These are phyloP conservation scores for Eunapius fragilis DNA, from an alignment of 37 sponge, comb jelly and placozoan genomes.

Conservation along the genomic window DNA sequence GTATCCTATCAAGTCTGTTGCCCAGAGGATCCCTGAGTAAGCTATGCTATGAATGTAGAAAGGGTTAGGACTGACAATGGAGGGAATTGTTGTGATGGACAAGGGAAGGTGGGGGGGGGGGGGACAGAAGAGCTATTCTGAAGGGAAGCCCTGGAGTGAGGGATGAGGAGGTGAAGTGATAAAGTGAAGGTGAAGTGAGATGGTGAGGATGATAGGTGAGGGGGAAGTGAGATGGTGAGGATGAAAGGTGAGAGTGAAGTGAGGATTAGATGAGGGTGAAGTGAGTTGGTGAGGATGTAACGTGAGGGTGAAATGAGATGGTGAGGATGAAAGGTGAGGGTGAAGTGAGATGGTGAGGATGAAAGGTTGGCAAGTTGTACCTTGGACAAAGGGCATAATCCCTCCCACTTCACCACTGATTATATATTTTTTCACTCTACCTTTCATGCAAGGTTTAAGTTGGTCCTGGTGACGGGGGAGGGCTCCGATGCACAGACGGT, in stretches of 20 bases:
- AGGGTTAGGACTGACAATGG: background rate
- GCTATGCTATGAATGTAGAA: too few relatives aligned
- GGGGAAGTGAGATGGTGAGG: background rate
- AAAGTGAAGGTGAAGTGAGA: background rate
- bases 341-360: background rate
- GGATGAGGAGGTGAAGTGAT: too few relatives aligned
- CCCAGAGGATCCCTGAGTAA: slow-evolving; percentile 62
- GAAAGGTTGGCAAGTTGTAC: background rate
- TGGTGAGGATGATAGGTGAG: background rate
- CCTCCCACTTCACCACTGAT: background rate
- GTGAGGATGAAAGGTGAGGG: background rate
- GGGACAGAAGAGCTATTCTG: too few relatives aligned
- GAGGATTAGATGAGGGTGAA: too few relatives aligned
- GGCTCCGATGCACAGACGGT: slow-evolving; percentile 40
- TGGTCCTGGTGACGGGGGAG: slow-evolving; percentile 43
- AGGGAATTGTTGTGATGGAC: background rate
- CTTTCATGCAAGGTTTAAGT: slow-evolving; percentile 21
- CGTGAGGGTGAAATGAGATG: background rate
- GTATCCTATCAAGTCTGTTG: slow-evolving; percentile 60
- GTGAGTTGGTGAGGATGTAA: background rate
- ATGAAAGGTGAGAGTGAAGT: background rate
- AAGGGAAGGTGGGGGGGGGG: background rate
- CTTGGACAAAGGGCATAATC: background rate
- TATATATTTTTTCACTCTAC: background rate
- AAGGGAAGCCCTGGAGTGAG: too few relatives aligned